A percentile compares a stretch with the other conserved stretches of the same genome.
Evolutionary conservation across 2,888 invertebrate species (phyloP).

Genomic region (Acleris holmiana): DNA sequence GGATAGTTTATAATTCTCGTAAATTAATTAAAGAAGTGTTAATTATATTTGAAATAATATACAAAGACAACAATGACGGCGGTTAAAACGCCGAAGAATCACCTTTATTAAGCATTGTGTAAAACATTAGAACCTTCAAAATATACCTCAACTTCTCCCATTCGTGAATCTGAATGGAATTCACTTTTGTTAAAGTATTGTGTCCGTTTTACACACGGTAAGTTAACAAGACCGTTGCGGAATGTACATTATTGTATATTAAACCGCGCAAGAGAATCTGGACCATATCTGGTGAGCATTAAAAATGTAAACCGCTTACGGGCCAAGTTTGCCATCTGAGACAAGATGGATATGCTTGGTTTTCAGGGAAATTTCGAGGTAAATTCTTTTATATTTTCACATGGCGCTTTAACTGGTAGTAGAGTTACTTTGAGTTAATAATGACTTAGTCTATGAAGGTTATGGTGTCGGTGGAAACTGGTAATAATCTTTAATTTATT

Average conservation of each 20-base stretch:
- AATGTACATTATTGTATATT: slow-evolving; percentile 14
- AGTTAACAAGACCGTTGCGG: slow-evolving; percentile 20
- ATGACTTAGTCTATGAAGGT: slow-evolving; percentile 12
- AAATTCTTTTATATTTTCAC: slow-evolving; percentile 30
- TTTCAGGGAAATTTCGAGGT: slow-evolving; percentile 25
- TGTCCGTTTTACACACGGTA: slow-evolving; percentile 15
- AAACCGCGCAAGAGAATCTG: slow-evolving; percentile 6
- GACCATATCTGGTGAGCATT: slow-evolving; percentile 4
- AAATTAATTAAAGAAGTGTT: too few species aligned
- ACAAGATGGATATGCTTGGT: slow-evolving; percentile 33
- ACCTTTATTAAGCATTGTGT: too few species aligned
- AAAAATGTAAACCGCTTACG: slow-evolving; percentile 23
- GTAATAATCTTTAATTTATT: too few species aligned
- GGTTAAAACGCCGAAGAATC: too few species aligned
- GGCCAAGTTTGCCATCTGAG: slow-evolving; percentile 32
- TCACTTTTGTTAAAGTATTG: slow-evolving; percentile 22
- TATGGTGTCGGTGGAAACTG: slow-evolving; percentile 11
- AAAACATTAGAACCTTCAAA: neutral
- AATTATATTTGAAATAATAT: too few species aligned
- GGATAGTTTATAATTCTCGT: too few species aligned
- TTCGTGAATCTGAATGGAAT: slow-evolving; percentile 14
- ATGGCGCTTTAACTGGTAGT: slow-evolving; percentile 14
- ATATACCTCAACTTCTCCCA: slow-evolving; percentile 19
- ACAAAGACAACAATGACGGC: too few species aligned
- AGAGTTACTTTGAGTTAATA: slow-evolving; percentile 26